These are phyloP conservation scores for Brevimyrus niger DNA, from an alignment of 2,113 vertebrate species.

Conservation along the genomic window DNA sequence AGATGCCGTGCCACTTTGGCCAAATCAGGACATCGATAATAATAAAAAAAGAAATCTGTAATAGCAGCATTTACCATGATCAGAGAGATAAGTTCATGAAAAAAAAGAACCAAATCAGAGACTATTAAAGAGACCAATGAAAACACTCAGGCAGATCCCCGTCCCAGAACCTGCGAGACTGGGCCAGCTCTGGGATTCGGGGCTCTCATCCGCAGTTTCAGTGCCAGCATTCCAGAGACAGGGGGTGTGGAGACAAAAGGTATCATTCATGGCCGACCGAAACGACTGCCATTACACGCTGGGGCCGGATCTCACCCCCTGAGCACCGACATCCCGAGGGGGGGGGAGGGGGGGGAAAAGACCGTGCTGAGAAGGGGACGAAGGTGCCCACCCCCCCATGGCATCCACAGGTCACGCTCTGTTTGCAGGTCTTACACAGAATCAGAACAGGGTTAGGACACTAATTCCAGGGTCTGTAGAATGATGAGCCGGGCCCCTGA, in stretches of 20 bases:
- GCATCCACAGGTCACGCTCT: background rate
- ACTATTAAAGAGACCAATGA: background rate
- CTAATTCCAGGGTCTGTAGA: background rate
- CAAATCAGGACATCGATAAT: background rate
- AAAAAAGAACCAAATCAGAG: background rate
- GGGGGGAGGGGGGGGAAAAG: no score
- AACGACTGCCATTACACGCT: no score
- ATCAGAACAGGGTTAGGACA: no score
- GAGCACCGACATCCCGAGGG: constrained; percentile 25
- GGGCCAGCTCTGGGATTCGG: background rate
- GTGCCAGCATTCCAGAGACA: constrained; percentile 43
- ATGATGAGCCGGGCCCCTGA: no score
- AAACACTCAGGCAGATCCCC: background rate
- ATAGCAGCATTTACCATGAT: background rate
- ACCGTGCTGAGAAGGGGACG: background rate
- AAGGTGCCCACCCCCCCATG: background rate
- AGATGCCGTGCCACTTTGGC: no score
- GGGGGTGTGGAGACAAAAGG: constrained; percentile 46
- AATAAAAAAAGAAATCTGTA: background rate
- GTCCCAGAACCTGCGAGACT: background rate
- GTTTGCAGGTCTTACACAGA: constrained; percentile 26
- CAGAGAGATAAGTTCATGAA: background rate
- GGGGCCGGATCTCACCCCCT: no score
- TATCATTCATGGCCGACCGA: constrained; percentile 59
- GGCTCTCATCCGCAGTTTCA: constrained; percentile 40